Evolutionary conservation across 2,113 vertebrate species (phyloP).

Genomic region (Lycaon pictus): DNA sequence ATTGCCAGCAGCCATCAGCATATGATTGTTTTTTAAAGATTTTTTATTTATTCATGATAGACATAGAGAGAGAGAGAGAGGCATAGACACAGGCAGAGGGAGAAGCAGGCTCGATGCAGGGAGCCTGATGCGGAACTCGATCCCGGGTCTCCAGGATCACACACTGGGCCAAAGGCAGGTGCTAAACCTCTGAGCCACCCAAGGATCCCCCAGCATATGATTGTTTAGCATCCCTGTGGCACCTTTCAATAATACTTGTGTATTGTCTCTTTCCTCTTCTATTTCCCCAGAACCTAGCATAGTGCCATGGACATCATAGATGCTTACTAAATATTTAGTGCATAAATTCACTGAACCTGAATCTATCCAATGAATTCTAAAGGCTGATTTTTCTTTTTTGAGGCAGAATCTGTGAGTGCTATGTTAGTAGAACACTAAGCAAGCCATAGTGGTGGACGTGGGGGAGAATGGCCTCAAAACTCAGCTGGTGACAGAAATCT

Average conservation of each 20-base stretch:
- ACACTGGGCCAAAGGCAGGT: too few species aligned
- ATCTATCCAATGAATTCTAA: neutral
- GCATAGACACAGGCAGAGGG: too few species aligned
- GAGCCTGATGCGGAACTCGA: too few species aligned
- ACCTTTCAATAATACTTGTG: neutral
- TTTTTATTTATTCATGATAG: too few species aligned
- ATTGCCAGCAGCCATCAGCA: neutral
- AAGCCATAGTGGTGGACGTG: neutral
- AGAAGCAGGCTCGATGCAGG: too few species aligned
- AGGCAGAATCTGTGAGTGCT: neutral
- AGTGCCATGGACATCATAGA: neutral
- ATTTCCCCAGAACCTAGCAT: neutral
- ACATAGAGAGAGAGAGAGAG: too few species aligned
- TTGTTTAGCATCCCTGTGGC: neutral
- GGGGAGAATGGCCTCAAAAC: neutral
- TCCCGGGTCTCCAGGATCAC: too few species aligned
- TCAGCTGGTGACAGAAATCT: neutral
- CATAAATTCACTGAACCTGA: neutral
- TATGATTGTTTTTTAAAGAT: neutral
- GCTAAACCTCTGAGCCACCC: too few species aligned
- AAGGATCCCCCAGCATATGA: neutral
- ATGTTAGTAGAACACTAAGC: neutral
- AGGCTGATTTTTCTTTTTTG: neutral
- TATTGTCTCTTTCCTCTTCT: neutral
- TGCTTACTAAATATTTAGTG: neutral